Percentiles rank a stretch among this genome's conserved stretches.
Conservation (phyloP, 2,888 invertebrate species). For the Andrena praecox region DNA sequence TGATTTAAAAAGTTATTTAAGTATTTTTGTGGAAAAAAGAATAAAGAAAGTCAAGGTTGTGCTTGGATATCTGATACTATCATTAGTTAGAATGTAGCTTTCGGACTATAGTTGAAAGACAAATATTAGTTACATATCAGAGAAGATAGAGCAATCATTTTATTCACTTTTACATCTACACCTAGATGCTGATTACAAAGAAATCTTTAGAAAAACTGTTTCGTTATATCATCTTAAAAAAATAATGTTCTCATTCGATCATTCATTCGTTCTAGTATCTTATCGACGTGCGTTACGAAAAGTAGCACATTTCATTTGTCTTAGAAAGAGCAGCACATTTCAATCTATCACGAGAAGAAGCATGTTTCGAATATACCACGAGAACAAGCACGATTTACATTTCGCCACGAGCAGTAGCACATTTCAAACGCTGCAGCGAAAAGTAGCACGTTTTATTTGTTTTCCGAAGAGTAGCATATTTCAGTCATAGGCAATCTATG, state of each 20-base stretch:
- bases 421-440: too few relatives aligned
- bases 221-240: slow-evolving; percentile 9
- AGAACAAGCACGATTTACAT: too few relatives aligned
- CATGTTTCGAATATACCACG: too few relatives aligned
- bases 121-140: slow-evolving; percentile 77
- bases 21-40: slow-evolving; percentile 62
- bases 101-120: slow-evolving; percentile 47
- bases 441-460: too few relatives aligned
- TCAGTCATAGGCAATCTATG: too few relatives aligned
- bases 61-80: slow-evolving; percentile 70
- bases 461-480: too few relatives aligned
- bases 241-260: slow-evolving; percentile 9
- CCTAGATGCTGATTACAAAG: slow-evolving; percentile 48
- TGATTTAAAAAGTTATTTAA: slow-evolving; percentile 64
- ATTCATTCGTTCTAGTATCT: slow-evolving; percentile 19
- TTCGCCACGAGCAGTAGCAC: too few relatives aligned
- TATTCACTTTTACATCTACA: slow-evolving; percentile 61
- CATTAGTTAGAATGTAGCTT: slow-evolving; percentile 67
- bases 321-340: too few relatives aligned
- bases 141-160: slow-evolving; percentile 38
- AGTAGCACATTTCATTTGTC: too few relatives aligned
- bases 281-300: not conserved
- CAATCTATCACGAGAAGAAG: too few relatives aligned
- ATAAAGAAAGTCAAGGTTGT: slow-evolving; percentile 72
- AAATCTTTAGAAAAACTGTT: slow-evolving; percentile 2